Evolutionary conservation across 2,888 invertebrate genomes (phyloP), one percentile per base, ranked within the genome.

Genomic region (Acanthosoma haemorrhoidale): DNA sequence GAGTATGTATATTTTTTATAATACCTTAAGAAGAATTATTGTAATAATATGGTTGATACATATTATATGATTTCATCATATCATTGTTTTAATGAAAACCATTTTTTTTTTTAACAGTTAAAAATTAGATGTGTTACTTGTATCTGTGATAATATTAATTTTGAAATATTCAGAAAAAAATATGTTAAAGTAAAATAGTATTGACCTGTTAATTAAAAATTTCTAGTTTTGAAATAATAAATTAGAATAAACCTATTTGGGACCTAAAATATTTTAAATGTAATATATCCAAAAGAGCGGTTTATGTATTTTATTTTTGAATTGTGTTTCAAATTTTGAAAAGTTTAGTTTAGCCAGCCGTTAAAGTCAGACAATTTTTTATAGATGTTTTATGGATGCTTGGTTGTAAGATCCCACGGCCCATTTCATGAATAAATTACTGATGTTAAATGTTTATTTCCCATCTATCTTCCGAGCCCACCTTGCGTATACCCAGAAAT

Each of bases 81-180:
- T n/a, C n/a, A 51, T 29, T n/a, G 4, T 51, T 51, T 25, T 13
- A n/a, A 25, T 25, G 13, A 6, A 2, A 29, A 51, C 6, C 5
- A 51, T 25, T 18, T 8, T 43, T 43, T 21, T 16, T 13, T 51
- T 25, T 2, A 21, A 21, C 29, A 25, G 6, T 25, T 25, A 25
- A 25, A 51, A 51, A 13, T 2, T n/a, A 29, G 51, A 51, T 51
- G 51, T 25, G n/a, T 25, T 51, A 51, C 51, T 25, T 25, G 13
- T 51, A 51, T 51, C 51, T 51, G 51, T 51, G 51, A 51, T 51
- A 51, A 51, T 43, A 43, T 13, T 25, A 51, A 51, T 51, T 51
- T 21, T 51, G 51, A 43, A 43, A 25, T 25, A 51, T 25, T n/a
- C n/a, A n/a, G n/a, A 2, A 25, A 41, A 18, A 16, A 25, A 51